phyloP scores from a whole-genome alignment of 2,797 vertebrate genomes.

The Psittacula echo region DNA sequence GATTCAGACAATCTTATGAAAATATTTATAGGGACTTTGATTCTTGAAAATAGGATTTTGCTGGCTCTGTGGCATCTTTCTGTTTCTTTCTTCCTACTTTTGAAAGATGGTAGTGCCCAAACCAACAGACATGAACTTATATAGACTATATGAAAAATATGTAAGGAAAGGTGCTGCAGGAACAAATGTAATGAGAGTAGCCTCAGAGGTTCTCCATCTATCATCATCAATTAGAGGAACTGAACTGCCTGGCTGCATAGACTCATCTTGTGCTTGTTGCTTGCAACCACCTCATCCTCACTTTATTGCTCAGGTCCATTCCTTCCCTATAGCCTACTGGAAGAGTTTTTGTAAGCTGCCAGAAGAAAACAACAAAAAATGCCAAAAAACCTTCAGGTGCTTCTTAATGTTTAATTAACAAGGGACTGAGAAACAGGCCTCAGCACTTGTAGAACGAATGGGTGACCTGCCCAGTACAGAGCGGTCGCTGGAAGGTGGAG shows the following conservation, averaged over 20 bases:
- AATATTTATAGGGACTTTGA: not conserved
- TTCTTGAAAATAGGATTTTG: not conserved
- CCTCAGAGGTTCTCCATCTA: not conserved
- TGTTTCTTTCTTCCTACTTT: not conserved
- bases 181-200: not conserved
- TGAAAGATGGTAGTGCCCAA: not conserved
- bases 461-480: not conserved
- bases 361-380: not conserved
- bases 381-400: not conserved
- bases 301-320: not conserved
- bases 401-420: not conserved
- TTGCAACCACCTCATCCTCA: not conserved
- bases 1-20: not conserved
- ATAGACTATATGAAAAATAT: not conserved
- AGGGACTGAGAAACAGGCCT: not conserved
- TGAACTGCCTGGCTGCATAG: not conserved
- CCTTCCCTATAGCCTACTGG: not conserved
- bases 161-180: not conserved
- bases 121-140: not conserved
- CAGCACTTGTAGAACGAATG: not conserved
- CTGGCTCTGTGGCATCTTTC: not conserved
- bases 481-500: not conserved
- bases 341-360: not conserved
- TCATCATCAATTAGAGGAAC: not conserved
- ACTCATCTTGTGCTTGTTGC: fast-evolving